Evolutionary conservation across 2,797 vertebrate genomes (phyloP), one percentile per base, ranked within the genome.

Genomic region (Ptychadena robeensis): DNA sequence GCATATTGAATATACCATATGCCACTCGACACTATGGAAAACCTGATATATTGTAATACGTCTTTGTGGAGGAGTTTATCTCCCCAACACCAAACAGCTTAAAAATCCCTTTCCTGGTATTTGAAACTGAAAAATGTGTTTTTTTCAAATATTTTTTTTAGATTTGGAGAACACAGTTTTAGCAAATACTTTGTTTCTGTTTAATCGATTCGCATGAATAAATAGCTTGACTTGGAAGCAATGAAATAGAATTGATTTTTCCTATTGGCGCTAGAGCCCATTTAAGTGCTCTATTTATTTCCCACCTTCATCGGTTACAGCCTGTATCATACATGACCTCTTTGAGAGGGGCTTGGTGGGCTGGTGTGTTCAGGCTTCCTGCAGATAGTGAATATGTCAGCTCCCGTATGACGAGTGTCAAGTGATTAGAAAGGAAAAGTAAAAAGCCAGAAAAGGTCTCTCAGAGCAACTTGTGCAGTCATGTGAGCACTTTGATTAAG

Each of bases 401-500:
- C 4, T 61, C 5, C 67, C 11, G 10, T 35, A 70, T 15, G 22
- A 22, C 38, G 32, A 34, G 67, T 71, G 78, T 63, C 34, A 70
- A 57, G 68, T 18, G 37, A 70, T 59, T 79, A 71, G 25, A 71
- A 65, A 65, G 69, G n/a, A 15, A 22, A 9, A 9, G 2, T 30
- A 48, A 27, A 69, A 72, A 48, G 79, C 71, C 68, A 80, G 28
- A 57, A 64, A 73, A 80, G 71, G 40, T 27, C 69, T 61, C 59
- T 48, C 64, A 31, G 15, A 64, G 69, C 31, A 37, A n/a, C 69
- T 65, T 71, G 59, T 65, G 79, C 69, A 32, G 68, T 73, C 79
- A 81, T 65, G 79, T 81, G 79, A 65, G 73, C 37, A 48, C 35
- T 81, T 73, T 81, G 57, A 81, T 81, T 40, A 81, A 73, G 68